phyloP scores from a whole-genome alignment of 2,113 vertebrate species.

The Grammatotria lemairii region DNA sequence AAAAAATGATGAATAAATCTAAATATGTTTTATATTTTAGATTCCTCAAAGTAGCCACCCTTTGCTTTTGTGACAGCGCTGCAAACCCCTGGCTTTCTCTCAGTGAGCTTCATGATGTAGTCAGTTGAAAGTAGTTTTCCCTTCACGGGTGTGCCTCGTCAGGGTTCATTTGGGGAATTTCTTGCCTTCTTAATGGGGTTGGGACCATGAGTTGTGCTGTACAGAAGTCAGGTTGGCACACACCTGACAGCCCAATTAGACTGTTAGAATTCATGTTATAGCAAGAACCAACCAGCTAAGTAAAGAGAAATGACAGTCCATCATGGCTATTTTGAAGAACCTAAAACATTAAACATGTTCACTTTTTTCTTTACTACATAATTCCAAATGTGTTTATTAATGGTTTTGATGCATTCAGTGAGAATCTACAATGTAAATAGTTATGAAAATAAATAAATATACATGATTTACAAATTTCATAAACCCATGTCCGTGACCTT shows the following conservation, averaged over 20 bases:
- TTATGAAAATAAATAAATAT: background rate
- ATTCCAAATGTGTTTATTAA: background rate
- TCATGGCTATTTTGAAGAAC: background rate
- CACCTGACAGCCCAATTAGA: background rate
- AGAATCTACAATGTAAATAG: background rate
- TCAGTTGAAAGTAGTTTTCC: background rate
- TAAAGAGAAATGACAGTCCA: background rate
- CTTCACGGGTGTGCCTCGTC: rapidly evolving
- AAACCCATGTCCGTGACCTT: background rate
- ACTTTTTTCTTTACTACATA: background rate
- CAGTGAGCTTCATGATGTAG: background rate
- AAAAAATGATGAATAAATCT: background rate
- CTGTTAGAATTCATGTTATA: background rate
- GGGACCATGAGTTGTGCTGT: background rate
- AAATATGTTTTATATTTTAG: background rate
- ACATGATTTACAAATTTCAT: background rate
- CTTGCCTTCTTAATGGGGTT: background rate
- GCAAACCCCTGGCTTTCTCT: background rate
- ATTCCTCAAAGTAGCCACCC: background rate
- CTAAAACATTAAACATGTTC: background rate
- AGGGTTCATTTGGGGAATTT: background rate
- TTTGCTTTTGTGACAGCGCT: background rate
- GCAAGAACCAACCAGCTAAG: background rate
- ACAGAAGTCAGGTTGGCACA: background rate
- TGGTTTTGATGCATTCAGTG: background rate